phyloP scores from a whole-genome alignment of 2,797 vertebrate genomes.

The Tenualosa ilisha region DNA sequence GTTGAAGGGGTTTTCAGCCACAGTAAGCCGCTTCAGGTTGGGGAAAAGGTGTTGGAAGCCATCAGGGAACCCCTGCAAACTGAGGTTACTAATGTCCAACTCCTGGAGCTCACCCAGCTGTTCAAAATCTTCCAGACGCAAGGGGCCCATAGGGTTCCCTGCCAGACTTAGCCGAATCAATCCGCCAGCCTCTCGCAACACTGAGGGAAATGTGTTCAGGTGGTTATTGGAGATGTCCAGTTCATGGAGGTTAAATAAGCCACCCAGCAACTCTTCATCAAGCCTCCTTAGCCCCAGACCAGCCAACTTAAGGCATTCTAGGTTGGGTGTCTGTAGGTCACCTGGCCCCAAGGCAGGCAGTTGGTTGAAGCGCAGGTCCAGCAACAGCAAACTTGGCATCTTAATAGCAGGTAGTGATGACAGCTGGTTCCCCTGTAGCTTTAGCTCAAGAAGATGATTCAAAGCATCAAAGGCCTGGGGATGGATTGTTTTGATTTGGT shows the following conservation, averaged over 20 bases:
- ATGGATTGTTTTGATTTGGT: constrained; percentile 87
- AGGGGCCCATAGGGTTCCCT: constrained; percentile 81
- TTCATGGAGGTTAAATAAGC: constrained; percentile 85
- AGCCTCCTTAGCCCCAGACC: constrained; percentile 81
- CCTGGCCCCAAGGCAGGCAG: constrained; percentile 72
- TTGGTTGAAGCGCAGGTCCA: constrained; percentile 89
- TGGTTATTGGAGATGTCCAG: constrained; percentile 89
- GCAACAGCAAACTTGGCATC: constrained; percentile 84
- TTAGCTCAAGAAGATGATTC: constrained; percentile 87
- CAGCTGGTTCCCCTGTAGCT: constrained; percentile 88
- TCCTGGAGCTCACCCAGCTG: constrained; percentile 82
- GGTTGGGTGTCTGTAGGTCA: constrained; percentile 76
- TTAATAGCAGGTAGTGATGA: constrained; percentile 74
- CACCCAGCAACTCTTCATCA: constrained; percentile 80
- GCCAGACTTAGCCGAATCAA: constrained; percentile 86
- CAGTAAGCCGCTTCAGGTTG: constrained; percentile 77
- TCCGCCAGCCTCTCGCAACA: constrained; percentile 77
- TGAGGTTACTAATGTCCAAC: constrained; percentile 88
- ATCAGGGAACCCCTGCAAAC: constrained; percentile 83
- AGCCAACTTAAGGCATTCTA: constrained; percentile 86
- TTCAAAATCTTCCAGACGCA: constrained; percentile 79
- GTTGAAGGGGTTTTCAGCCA: constrained; percentile 93
- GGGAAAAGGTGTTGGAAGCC: constrained; percentile 79
- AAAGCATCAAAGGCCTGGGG: constrained; percentile 83
- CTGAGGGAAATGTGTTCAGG: constrained; percentile 73